Evolutionary conservation across 2,113 vertebrate genomes (phyloP), one percentile per base, ranked within the genome.

Genomic region (Willisornis vidua): DNA sequence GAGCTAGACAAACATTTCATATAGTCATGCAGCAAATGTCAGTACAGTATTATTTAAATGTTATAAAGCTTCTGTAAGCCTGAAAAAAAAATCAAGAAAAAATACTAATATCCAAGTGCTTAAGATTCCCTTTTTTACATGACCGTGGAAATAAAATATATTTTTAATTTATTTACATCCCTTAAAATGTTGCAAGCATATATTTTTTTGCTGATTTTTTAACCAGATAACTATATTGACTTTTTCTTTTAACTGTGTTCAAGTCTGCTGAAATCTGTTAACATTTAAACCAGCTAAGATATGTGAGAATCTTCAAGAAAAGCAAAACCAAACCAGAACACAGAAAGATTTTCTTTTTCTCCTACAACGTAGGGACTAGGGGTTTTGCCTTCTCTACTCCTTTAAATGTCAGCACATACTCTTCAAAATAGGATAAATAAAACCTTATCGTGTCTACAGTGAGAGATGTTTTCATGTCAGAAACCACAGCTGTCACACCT

Each of bases 351-450:
- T 86, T 24, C 2, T 68, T 94, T 82, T 81, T 62, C 51, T 89
- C 17, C 14, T 17, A 26, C 80, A 55, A 84, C 63, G 55, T 15
- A 52, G 25, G 7, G 17, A 11, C 4, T 74, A 83, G 14, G 6
- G 61, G 4, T 62, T 90, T 45, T 73, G 33, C 22, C 29, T 81
- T 66, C 45, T 88, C 45, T 88, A 11, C 31, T 35, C 54, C 87
- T 92, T 91, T 86, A 77, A 85, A 88, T 88, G 85, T 92, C 90
- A 95, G 33, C 39, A 81, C 43, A n/a, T 72, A 67, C 41, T 78
- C 48, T 67, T 92, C 88, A 89, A 94, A 92, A 90, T 6, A 54
- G 49, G 72, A 58, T 72, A 93, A 96, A 82, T 81, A 85, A 92
- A 93, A 94, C 73, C 43, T 70, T 95, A 73, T 39, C 86, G 31